Evolutionary conservation across 2,113 vertebrate species (phyloP), one percentile per base, ranked within the genome.

Genomic region (Trogon surrucura): DNA sequence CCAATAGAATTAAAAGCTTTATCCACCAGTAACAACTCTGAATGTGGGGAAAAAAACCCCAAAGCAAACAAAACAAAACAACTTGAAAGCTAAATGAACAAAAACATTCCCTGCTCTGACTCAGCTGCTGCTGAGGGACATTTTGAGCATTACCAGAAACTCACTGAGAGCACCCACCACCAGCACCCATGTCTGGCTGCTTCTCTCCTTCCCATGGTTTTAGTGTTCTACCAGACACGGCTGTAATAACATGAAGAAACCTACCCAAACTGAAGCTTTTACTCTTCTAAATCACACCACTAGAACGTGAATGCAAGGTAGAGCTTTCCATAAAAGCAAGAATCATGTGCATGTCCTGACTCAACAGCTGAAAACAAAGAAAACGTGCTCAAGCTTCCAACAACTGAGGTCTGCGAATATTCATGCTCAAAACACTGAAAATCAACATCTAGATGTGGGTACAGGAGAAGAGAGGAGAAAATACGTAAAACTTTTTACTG

Each of bases 321-420:
- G 9, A 0, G 1, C 10, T 38, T 73, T 70, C 58, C 6, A 3
- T 44, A 50, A 48, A 30, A 64, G 51, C 6, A 70, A 38, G 67
- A 69, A 41, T 8, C 9, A 54, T 0, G 0, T 0, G 2, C 19
- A 13, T 27, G 14, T 58, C 56, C 36, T 44, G 14, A 60, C n/a
- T 75, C 13, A 72, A 65, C 13, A 70, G 38, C 12, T 50, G 34
- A 66, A 81, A 71, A n/a, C 13, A 38, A 61, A 78, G 50, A 45
- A 70, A 61, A 56, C 5, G 3, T 3, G 10, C 34, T 71, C 25
- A 25, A 44, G 20, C 12, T 65, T 58, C 29, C 51, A 77, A 0
- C 1, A 3, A 32, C 0, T 48, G 38, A 70, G 25, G 11, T 56
- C 41, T 77, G 20, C 0, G 0, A 16, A 34, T 41, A 54, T 26